These are phyloP conservation scores for Sylvicola cinctus DNA, from an alignment of 2,888 invertebrate species.

Conservation along the genomic window DNA sequence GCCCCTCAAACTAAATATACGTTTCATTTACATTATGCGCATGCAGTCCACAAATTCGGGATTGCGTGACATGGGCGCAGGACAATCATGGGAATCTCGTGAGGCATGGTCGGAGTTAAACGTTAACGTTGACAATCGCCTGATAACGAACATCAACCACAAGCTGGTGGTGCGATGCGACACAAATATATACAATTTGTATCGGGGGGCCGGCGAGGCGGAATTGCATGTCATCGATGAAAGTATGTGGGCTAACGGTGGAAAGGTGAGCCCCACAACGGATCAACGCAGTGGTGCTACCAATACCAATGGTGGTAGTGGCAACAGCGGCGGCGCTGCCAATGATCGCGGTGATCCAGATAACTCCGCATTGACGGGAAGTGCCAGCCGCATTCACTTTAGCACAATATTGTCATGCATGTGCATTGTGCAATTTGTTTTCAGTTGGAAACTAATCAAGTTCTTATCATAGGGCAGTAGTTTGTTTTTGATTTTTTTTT, in stretches of 20 bases:
- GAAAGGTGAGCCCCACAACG: conserved; percentile 10
- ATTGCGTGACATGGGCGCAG: conserved; percentile 5
- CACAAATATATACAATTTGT: conserved; percentile 10
- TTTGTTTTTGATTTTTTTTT: no score
- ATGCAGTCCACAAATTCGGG: conserved; percentile 9
- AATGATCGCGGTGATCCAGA: conserved; percentile 9
- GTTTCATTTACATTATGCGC: no score
- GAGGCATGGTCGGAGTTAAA: conserved; percentile 10
- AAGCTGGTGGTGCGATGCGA: conserved; percentile 10
- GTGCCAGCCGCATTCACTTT: background rate
- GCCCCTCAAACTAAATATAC: no score
- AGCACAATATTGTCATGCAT: no score
- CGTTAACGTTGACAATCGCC: conserved; percentile 10
- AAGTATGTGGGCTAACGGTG: conserved; percentile 8
- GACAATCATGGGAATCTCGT: conserved; percentile 6
- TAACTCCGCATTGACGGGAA: conserved; percentile 10
- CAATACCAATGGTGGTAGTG: conserved; percentile 1
- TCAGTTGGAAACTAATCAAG: no score
- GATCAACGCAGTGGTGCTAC: conserved; percentile 8
- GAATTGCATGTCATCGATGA: conserved; percentile 9
- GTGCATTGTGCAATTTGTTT: no score
- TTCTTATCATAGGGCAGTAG: no score
- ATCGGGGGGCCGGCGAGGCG: conserved; percentile 8
- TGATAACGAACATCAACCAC: conserved; percentile 6
- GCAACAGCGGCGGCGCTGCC: no score